Evolutionary conservation across 2,113 vertebrate species (phyloP).

Genomic region (Carassius gibelio): DNA sequence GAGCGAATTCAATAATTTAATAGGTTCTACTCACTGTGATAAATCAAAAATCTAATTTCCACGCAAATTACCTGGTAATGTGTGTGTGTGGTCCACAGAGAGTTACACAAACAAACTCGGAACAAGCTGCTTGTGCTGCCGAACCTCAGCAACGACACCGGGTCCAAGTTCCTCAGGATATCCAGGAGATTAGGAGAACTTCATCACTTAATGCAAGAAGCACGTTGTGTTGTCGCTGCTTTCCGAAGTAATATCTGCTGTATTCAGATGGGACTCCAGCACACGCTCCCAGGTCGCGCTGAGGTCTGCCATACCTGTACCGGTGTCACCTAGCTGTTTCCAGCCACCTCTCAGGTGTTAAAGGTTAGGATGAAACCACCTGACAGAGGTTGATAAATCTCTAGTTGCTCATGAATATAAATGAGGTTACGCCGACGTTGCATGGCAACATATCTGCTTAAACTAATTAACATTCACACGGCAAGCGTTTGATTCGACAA

Average conservation of each 20-base stretch:
- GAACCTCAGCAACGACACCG: slow-evolving; percentile 60
- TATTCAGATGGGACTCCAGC: slow-evolving; percentile 4
- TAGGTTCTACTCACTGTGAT: neutral
- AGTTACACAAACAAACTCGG: slow-evolving; percentile 63
- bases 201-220: slow-evolving; percentile 68
- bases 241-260: neutral
- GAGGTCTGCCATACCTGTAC: slow-evolving; percentile 55
- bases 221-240: slow-evolving; percentile 1
- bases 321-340: neutral
- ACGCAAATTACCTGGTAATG: slow-evolving; percentile 62
- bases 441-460: neutral
- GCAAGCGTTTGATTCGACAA: neutral
- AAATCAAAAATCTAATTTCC: neutral
- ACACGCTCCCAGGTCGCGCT: slow-evolving; percentile 42
- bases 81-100: slow-evolving; percentile 63
- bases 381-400: neutral
- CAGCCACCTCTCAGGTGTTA: neutral
- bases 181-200: slow-evolving; percentile 53
- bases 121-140: slow-evolving; percentile 63
- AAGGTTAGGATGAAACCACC: slow-evolving; percentile 56
- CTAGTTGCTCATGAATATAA: neutral
- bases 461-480: neutral
- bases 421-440: neutral
- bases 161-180: slow-evolving; percentile 62
- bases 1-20: rapidly evolving